A percentile compares a stretch with the other conserved stretches of the same genome.
These are phyloP conservation scores for Asteroscopus sphinx DNA, from an alignment of 2,888 invertebrate species.

Conservation along the genomic window DNA sequence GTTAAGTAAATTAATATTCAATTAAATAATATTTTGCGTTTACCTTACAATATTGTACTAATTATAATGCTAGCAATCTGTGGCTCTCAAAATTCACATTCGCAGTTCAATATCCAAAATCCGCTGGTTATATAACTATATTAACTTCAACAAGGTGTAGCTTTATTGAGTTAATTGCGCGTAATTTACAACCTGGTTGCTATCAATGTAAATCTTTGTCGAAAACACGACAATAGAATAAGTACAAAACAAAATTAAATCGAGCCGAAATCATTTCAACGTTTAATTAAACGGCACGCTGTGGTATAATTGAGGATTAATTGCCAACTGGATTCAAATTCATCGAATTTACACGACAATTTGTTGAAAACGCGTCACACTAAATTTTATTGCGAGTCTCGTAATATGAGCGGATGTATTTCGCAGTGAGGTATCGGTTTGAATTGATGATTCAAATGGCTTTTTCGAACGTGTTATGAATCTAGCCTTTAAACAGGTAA, in stretches of 20 bases:
- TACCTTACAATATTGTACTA: too few species aligned
- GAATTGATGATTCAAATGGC: conserved; percentile 14
- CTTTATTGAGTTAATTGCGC: conserved; percentile 64
- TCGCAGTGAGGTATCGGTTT: conserved; percentile 17
- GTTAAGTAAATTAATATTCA: too few species aligned
- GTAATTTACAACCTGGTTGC: conserved; percentile 68
- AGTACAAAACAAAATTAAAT: conserved; percentile 76
- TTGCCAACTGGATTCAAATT: conserved; percentile 74
- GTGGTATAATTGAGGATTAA: conserved; percentile 78
- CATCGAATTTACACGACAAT: conserved; percentile 77
- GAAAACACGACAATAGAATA: conserved; percentile 71
- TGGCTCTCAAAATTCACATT: background rate
- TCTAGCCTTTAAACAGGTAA: too few species aligned
- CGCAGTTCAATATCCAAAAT: conserved; percentile 24
- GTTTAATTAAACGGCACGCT: conserved; percentile 78
- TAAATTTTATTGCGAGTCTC: conserved; percentile 46
- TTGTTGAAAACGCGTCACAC: conserved; percentile 63
- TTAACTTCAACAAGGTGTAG: conserved; percentile 53
- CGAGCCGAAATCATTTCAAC: conserved; percentile 70
- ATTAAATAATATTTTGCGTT: too few species aligned
- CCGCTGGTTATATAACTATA: conserved; percentile 40
- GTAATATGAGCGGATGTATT: conserved; percentile 29
- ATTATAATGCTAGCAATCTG: too few species aligned
- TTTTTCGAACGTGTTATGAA: background rate
- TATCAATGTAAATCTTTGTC: conserved; percentile 69